phyloP scores from a whole-genome alignment of 2,113 vertebrate species.

The Epinephelus cyanopodus region DNA sequence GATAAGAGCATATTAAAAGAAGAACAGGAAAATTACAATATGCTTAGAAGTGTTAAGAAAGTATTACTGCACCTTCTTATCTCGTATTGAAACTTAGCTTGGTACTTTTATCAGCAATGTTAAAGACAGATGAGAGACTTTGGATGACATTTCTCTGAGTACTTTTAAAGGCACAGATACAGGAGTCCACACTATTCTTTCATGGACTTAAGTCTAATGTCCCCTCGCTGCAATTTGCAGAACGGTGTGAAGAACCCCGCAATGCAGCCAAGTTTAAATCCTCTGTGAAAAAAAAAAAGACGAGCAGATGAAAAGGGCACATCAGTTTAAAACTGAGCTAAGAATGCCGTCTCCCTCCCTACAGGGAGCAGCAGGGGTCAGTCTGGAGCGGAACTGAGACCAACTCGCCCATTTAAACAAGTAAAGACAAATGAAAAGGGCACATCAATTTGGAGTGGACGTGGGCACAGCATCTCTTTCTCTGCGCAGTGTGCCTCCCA shows the following conservation, averaged over 20 bases:
- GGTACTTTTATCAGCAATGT: slow-evolving; percentile 7
- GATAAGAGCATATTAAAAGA: slow-evolving; percentile 49
- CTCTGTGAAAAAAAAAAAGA: slow-evolving; percentile 8
- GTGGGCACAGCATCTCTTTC: slow-evolving; percentile 53
- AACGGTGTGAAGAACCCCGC: neutral
- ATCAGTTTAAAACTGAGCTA: slow-evolving; percentile 56
- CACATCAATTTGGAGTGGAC: slow-evolving; percentile 66
- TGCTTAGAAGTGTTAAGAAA: slow-evolving; percentile 7
- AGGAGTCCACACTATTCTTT: slow-evolving; percentile 13
- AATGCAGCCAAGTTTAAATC: slow-evolving; percentile 24
- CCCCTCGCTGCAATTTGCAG: neutral
- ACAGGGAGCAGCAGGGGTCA: slow-evolving; percentile 69
- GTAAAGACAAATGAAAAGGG: slow-evolving; percentile 71
- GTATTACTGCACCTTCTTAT: slow-evolving; percentile 13
- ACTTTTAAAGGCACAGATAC: slow-evolving; percentile 2
- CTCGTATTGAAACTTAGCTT: slow-evolving; percentile 27
- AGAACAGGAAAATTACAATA: slow-evolving; percentile 25
- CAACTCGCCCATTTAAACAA: slow-evolving; percentile 60
- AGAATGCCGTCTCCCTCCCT: slow-evolving; percentile 60
- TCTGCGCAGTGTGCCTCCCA: slow-evolving; percentile 39
- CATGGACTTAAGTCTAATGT: neutral
- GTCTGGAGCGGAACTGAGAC: slow-evolving; percentile 58
- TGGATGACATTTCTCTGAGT: neutral
- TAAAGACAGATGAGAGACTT: slow-evolving; percentile 16
- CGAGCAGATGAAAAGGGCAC: slow-evolving; percentile 64